Evolutionary conservation across 2,888 invertebrate genomes (phyloP), one percentile per base, ranked within the genome.

Genomic region (Chymomyza procnemis): DNA sequence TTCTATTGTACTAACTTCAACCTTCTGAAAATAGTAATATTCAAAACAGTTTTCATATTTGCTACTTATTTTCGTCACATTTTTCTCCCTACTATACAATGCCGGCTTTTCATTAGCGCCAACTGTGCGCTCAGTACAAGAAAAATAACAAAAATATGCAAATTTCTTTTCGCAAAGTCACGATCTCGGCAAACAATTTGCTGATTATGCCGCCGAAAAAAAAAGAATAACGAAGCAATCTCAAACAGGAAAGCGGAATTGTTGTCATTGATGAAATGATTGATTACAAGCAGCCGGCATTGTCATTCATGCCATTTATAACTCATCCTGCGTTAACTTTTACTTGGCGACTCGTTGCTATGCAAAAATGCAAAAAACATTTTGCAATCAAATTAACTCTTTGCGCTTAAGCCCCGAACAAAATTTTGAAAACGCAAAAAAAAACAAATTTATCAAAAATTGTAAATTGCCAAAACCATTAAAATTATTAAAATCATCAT

Each of bases 401-500:
- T 86, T 85, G 82, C 73, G 78, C 76, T 78, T 86, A 79, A 79
- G 81, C 85, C 61, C 50, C 61, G 34, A 60, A 61, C 21, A 14
- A 50, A 21, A 63, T 58, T 52, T 41, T 8, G 50, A 64, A 63
- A 30, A 5, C n/a, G 63, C 66, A 34, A 22, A 70, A 79, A 78
- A 79, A 85, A 85, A 83, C 41, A 64, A 85, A 85, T 82, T 87
- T 87, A 87, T 87, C 85, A 88, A 82, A 85, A 85, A 82, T 82
- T 76, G 84, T 84, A 88, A 88, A 86, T 87, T 84, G 85, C 80
- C 80, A 78, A 83, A 87, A 87, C 89, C 88, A 88, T 88, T 88
- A 88, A 88, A 88, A 88, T 89, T 88, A 89, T 88, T 88, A 88
- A 88, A 88, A 88, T 88, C 88, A 87, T 88, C 78, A 61, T 68